Evolutionary conservation across 2,113 vertebrate species (phyloP), one percentile per base, ranked within the genome.

Genomic region (Crypturellus undulatus): DNA sequence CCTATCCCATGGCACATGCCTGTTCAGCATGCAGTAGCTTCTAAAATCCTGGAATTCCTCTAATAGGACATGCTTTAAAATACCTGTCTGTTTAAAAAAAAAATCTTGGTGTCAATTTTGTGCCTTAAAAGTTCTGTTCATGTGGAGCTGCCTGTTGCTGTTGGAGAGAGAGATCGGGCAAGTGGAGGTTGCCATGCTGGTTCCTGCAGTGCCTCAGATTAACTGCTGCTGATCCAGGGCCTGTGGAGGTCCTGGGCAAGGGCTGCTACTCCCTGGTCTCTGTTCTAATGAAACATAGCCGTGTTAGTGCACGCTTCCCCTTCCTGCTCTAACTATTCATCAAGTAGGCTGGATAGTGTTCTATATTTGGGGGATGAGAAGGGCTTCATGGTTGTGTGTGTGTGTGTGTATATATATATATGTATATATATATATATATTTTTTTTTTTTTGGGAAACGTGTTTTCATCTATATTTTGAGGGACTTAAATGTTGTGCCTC

Each of bases 191-290:
- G 73, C 21, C 49, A 22, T 21, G 21, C 49, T 49, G 70, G 28
- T 30, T 84, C 20, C 42, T 75, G 3, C 60, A 38, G 52, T 12
- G 94, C 16, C 32, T 69, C 28, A 45, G 30, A n/a, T 91, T 12
- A 71, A 38, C 38, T 20, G 9, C 45, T 58, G 52, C 45, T 91
- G 51, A 9, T 15, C 32, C 70, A 24, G 34, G 43, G 69, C 51
- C 43, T 68, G 20, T 69, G 9, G 2, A 3, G 49, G 36, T 30
- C 30, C 0, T 3, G n/a, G 4, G 18, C 6, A 63, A 69, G 34
- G 51, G 25, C 43, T 67, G 26, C 32, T 69, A 56, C 12, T 4
- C 16, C 2, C 2, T 62, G 0, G 0, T 62, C 21, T 4, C 76
- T 2, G 2, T 28, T 67, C 22, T 68, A 63, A 75, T n/a, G 60